A percentile compares a stretch with the other conserved stretches of the same genome.
Conservation (phyloP, 2,797 vertebrate genomes). For the Sebastes kiyomatsui region DNA sequence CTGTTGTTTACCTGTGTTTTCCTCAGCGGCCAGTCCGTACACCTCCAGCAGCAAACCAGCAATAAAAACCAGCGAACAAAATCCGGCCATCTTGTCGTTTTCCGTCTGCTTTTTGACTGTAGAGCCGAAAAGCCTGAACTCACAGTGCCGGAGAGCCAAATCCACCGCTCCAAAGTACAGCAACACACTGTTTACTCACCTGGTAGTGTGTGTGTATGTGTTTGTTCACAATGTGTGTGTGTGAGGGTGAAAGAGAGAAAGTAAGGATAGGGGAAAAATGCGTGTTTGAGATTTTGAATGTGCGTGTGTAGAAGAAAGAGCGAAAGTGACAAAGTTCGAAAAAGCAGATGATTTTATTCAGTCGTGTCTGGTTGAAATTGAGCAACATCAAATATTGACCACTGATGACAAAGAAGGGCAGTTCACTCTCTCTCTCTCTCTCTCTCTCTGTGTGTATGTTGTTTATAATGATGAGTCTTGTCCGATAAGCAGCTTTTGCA, state of each 20-base stretch:
- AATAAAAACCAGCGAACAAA: slow-evolving; percentile 56
- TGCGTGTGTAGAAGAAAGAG: not conserved
- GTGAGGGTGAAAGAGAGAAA: not conserved
- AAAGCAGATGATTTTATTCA: not conserved
- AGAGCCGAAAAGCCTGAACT: slow-evolving; percentile 2
- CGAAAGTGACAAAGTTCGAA: not conserved
- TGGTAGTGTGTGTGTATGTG: slow-evolving; percentile 10
- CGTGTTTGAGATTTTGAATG: not conserved
- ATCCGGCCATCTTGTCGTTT: slow-evolving; percentile 64
- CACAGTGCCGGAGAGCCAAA: slow-evolving; percentile 1
- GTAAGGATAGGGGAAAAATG: not conserved
- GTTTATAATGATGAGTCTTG: slow-evolving; percentile 47
- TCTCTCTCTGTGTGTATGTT: not conserved
- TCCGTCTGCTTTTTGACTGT: slow-evolving; percentile 31
- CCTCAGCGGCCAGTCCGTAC: slow-evolving; percentile 27
- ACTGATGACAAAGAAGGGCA: not conserved
- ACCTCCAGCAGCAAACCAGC: slow-evolving; percentile 53
- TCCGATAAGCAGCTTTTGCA: slow-evolving; percentile 58
- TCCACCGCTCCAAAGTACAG: slow-evolving; percentile 80
- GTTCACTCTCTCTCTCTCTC: too few relatives aligned
- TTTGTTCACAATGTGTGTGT: not conserved
- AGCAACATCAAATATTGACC: slow-evolving; percentile 50
- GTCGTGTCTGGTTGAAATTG: not conserved
- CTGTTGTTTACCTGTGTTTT: slow-evolving; percentile 54
- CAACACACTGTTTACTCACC: slow-evolving; percentile 73